Evolutionary conservation across 2,888 invertebrate genomes (phyloP), one percentile per base, ranked within the genome.

Genomic region (Sarcophaga variegata): DNA sequence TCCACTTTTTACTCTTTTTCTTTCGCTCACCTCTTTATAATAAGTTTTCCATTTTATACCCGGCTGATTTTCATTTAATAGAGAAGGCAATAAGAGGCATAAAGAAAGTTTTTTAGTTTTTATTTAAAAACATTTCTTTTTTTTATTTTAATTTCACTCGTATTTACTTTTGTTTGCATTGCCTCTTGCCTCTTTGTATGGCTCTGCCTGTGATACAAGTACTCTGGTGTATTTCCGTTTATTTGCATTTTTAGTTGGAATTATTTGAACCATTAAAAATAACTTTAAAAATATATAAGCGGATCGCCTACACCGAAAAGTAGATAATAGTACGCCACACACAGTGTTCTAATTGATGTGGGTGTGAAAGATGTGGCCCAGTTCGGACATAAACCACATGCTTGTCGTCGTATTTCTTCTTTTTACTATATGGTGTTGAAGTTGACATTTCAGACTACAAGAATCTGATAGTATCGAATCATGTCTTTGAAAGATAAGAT

Each of bases 191-290:
- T 60, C 62, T 22, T 17, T 47, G 59, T 20, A 49, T 62, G 20
- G 11, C 66, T 6, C 37, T 22, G 37, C 6, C 22, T 22, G 37
- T 14, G 37, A 2, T 69, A 63, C 37, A 69, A 69, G 69, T 54
- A 54, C 81, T 70, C 70, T 64, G 76, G 64, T 70, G 70, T 22
- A 82, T 70, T 63, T 81, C 75, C 69, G 47, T 81, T 81, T 62
- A 74, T 81, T 62, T 75, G 25, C 59, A 81, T 62, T 75, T 81
- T 75, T 69, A 75, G 62, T 69, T 81, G 49, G 67, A 69, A 37
- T 81, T 74, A 22, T 81, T 62, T 81, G 22, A 69, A 75, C 74
- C 67, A 75, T 69, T 54, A 75, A 66, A 66, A 66, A 22, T 20
- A 37, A 76, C 27, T 77, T 77, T 66, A 37, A 54, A 54, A 54